Conservation (phyloP, 2,888 invertebrate species). For the Diachrysia chrysitis region DNA sequence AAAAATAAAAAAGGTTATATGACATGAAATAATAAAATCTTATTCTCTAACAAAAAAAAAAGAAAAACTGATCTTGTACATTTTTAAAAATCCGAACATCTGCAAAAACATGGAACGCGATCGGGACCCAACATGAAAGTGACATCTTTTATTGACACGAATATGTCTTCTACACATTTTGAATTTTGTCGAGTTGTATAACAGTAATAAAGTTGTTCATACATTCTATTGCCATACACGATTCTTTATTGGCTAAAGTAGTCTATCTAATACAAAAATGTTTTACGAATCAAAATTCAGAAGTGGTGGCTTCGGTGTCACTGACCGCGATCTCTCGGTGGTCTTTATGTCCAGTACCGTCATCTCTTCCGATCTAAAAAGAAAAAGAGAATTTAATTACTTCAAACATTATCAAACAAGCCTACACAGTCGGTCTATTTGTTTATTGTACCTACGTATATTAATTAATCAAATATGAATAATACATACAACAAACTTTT, state of each 20-base stretch:
- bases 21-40: background rate
- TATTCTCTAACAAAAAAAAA: background rate
- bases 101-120: background rate
- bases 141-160: no score
- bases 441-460: no score
- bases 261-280: constrained; percentile 37
- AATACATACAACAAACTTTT: no score
- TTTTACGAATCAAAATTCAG: constrained; percentile 75
- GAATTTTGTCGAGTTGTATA: background rate
- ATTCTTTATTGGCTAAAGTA: constrained; percentile 36
- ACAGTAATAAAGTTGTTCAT: constrained; percentile 28
- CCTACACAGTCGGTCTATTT: no score
- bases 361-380: constrained; percentile 86
- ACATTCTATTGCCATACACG: constrained; percentile 23
- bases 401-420: no score
- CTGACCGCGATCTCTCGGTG: constrained; percentile 76
- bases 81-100: background rate
- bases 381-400: constrained; percentile 3
- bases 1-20: background rate
- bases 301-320: constrained; percentile 80
- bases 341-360: constrained; percentile 78
- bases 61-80: background rate
- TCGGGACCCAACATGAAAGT: background rate
- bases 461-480: no score
- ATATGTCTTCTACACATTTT: background rate